Evolutionary conservation across 1,140 invertebrate genomes (phyloP), one percentile per base, ranked within the genome.

Genomic region (Ridgeia piscesae): DNA sequence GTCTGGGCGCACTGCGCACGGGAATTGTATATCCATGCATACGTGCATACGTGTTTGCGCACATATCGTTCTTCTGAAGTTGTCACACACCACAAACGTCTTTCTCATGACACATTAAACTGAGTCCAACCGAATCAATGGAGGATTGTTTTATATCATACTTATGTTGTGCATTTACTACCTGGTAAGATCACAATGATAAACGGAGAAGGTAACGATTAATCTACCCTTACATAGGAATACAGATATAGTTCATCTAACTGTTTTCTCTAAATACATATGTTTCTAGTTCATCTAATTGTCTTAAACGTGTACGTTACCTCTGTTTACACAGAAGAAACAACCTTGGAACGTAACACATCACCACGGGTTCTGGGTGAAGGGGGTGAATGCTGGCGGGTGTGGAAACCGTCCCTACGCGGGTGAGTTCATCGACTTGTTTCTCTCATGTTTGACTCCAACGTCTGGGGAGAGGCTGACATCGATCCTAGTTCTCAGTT

Each of bases 301-400:
- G 48, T 90, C 21, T 42, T 90, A 27, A 27, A 90, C 17, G 33
- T 42, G 33, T 35, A 35, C 21, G 48, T 34, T 50, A 17, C 77
- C 88, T 35, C 35, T n/a, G 21, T 92, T 92, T 31, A 93, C 93
- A 21, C 93, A 95, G 95, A 92, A 93, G 1, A 95, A 95, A 92
- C 93, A 94, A 42, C 92, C 94, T 34, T 96, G 95, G 95, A 93
- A 94, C n/a, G 94, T 95, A 77, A 94, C 94, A 8, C 92, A 94
- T 11, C 95, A 94, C 91, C 94, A 96, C 91, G 95, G 95, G 92
- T 94, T 94, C 0, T 96, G 95, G 95, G 94, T 95, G 9, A 93
- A 93, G 88, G 95, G 95, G 0, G 93, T 95, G n/a, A 96, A 95
- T 17, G 95, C 95, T 6, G 95, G 95, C 27, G 95, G 95, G 0